phyloP scores from a whole-genome alignment of 2,797 vertebrate species.

The Chaetophractus vellerosus region DNA sequence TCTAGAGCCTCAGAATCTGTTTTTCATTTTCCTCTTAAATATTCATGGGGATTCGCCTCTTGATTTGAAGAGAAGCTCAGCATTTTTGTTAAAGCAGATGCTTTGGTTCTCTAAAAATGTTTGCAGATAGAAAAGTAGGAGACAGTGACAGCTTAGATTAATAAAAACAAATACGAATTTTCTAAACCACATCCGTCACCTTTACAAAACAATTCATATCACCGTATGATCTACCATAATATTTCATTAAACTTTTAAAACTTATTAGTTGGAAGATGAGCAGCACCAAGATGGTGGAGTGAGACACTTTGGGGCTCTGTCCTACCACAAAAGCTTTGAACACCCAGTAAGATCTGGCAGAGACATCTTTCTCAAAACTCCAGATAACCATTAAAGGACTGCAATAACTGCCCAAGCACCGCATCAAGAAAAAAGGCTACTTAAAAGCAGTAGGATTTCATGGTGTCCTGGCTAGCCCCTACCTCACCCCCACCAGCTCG shows the following conservation, averaged over 20 bases:
- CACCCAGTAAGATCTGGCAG: no score
- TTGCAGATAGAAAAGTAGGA: neutral
- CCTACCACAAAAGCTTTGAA: no score
- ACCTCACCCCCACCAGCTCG: no score
- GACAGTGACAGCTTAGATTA: neutral
- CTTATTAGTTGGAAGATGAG: neutral
- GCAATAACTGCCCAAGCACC: no score
- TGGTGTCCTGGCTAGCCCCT: no score
- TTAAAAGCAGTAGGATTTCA: no score
- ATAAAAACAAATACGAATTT: neutral
- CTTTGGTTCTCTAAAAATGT: neutral
- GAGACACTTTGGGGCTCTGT: no score
- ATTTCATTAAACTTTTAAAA: neutral
- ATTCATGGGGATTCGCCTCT: neutral
- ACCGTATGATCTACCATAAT: neutral
- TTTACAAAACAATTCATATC: neutral
- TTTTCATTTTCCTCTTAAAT: constrained; percentile 15
- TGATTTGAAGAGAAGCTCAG: neutral
- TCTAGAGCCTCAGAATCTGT: neutral
- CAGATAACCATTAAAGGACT: no score
- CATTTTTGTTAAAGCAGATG: neutral
- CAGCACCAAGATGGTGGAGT: no score
- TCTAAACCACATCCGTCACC: neutral
- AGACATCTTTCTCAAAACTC: no score
- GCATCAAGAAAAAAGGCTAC: no score